Conservation (phyloP, 2,113 vertebrate species). For the Gnathonemus longibarbis region DNA sequence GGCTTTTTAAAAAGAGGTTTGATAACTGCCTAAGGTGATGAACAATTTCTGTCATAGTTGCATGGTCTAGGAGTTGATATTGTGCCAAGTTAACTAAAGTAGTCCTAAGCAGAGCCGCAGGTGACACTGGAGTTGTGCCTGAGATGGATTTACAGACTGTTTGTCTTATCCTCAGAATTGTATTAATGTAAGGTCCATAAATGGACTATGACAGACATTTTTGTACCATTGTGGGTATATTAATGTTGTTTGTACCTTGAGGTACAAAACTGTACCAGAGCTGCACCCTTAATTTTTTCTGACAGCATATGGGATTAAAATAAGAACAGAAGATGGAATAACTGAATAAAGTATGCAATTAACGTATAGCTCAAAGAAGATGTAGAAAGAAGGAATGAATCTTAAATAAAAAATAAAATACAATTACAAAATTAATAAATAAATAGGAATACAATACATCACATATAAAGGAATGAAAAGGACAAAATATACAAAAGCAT, state of each 20-base stretch:
- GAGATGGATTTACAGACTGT: no score
- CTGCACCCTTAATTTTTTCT: no score
- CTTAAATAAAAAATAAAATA: background rate
- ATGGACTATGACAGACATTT: background rate
- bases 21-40: no score
- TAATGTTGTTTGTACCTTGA: background rate
- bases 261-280: background rate
- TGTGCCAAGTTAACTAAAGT: no score
- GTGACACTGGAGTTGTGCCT: no score
- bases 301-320: background rate
- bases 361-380: background rate
- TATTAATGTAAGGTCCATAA: no score
- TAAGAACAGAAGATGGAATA: background rate
- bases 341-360: background rate
- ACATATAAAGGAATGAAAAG: background rate
- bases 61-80: no score
- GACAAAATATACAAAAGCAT: background rate
- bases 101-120: no score
- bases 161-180: no score
- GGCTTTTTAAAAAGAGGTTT: no score
- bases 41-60: no score
- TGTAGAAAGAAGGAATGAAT: background rate
- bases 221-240: background rate
- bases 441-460: background rate
- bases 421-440: background rate